Evolutionary conservation across 2,113 vertebrate genomes (phyloP), one percentile per base, ranked within the genome.

Genomic region (Dasyornis broadbenti): DNA sequence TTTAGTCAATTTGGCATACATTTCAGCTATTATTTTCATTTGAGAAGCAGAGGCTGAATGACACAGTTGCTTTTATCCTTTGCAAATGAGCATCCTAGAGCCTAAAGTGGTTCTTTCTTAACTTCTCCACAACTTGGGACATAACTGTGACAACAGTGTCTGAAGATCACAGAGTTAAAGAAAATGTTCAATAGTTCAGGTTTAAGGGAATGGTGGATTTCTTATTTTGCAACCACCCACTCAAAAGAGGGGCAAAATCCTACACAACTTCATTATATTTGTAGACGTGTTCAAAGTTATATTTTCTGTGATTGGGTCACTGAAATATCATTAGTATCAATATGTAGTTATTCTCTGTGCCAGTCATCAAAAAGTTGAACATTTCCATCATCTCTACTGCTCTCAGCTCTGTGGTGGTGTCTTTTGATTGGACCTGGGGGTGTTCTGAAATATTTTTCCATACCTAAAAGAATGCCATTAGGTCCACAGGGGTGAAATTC

Each of bases 11-110:
- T 96, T 96, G 79, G 77, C 87, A 94, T 96, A 90, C 53, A 95
- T 81, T 97, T 95, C 77, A 96, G 72, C 92, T 97, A 94, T 97
- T 97, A 97, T 94, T 97, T 97, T 97, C 91, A 92, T 93, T 91
- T 93, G 86, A 81, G 87, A 96, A 94, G 56, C 52, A 96, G 89
- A 91, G 56, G 45, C 65, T 89, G 77, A 97, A 77, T 75, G 76
- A 82, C 78, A 84, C 16, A 50, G 50, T 93, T 86, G 57, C 28
- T 90, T 87, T 94, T 80, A 70, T 73, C 20, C 59, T 92, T 94
- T 80, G 47, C 45, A 96, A 92, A 95, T 71, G 47, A 85, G 39
- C 37, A 60, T 76, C 45, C 63, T 18, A 24, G 95, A 69, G 18
- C 86, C 70, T 64, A 35, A 68, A 53, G 56, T 53, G 19, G 7